A percentile compares a stretch with the other conserved stretches of the same genome.
Evolutionary conservation across 1,140 invertebrate species (phyloP).

Genomic region (Hirudo medicinalis): DNA sequence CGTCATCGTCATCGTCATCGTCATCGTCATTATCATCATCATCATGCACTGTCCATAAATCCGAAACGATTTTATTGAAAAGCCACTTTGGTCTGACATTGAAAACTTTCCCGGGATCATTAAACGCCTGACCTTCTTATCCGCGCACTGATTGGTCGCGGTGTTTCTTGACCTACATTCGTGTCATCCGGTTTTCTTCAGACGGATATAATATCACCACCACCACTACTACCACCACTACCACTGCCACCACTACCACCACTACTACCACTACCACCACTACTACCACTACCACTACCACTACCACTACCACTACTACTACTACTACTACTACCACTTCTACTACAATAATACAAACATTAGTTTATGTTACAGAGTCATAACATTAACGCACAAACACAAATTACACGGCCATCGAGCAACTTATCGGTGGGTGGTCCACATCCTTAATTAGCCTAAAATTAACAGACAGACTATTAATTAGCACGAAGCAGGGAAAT

Average conservation of each 20-base stretch:
- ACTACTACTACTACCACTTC: not conserved
- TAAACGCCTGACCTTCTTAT: not conserved
- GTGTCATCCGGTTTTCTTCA: not conserved
- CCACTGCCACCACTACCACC: no score
- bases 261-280: not conserved
- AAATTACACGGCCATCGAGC: no score
- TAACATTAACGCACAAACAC: no score
- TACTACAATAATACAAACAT: no score
- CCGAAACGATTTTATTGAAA: not conserved
- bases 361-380: no score
- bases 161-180: not conserved
- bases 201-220: not conserved
- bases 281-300: not conserved
- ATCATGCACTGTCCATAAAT: not conserved
- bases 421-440: no score
- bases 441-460: no score
- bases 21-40: not conserved
- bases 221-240: not conserved
- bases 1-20: not conserved
- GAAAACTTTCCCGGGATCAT: slow-evolving; percentile 8
- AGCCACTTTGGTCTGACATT: not conserved
- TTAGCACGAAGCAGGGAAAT: no score
- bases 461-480: no score
- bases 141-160: no score
- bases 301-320: not conserved